Evolutionary conservation across 2,888 invertebrate genomes (phyloP), one percentile per base, ranked within the genome.

Genomic region (Ochropleura leucogaster): DNA sequence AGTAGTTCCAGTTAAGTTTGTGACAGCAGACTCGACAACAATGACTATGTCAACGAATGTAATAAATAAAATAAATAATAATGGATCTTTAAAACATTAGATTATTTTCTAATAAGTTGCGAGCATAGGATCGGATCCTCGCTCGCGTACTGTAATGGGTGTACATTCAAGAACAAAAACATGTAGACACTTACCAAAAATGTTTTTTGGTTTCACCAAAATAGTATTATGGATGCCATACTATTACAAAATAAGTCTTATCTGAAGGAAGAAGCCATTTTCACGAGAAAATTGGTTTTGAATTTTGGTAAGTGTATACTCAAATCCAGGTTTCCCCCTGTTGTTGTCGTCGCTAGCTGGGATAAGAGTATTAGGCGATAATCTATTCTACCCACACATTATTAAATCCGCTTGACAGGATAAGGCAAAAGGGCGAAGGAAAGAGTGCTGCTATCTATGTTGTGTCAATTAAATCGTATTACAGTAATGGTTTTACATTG

Each of bases 401-500:
- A 75, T 75, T 47, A 42, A 67, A 75, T 76, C 53, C 12, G 47
- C n/a, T 62, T 76, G 18, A 55, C 30, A 40, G n/a, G 42, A 76
- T 55, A 40, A 30, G 1, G 12, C 30, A 47, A 49, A 55, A 68
- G 30, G 30, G 53, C 12, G 20, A 53, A 47, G 30, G 42, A 14
- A 42, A 16, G 47, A 75, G 60, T 42, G 53, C n/a, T 68, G 7
- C 40, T 40, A 30, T 53, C 53, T 55, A n/a, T 47, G 12, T 53
- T 47, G 46, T 76, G 55, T 68, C 55, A 55, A 10, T 10, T 12
- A 76, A 68, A 76, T 10, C 6, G 63, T 10, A 55, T 68, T 77
- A 77, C 44, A 51, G 68, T 77, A 76, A 76, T 68, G 68, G n/a
- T 18, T 55, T 63, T 40, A 55, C 77, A 46, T 72, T 20, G 57